Evolutionary conservation across 2,888 invertebrate species (phyloP), one percentile per base, ranked within the genome.

Genomic region (Pachymerium ferrugineum): DNA sequence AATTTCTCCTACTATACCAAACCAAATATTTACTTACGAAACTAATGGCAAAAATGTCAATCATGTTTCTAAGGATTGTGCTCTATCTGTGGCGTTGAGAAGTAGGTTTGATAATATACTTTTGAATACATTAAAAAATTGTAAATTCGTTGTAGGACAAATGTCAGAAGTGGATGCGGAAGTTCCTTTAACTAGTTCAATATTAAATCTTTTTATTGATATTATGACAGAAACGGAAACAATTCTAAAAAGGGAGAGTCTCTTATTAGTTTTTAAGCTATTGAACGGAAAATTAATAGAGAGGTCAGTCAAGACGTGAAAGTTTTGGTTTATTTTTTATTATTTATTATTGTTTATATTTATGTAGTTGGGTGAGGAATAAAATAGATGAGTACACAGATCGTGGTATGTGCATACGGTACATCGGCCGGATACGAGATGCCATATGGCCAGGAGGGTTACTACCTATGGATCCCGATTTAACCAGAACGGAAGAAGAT

Each of bases 401-500:
- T 0, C 42, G 70, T 35, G 62, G 47, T 6, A 47, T 69, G 69
- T 73, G 68, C 42, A 72, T 72, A 25, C 71, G 68, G 8, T 74
- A 75, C 35, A 19, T 76, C 5, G 35, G 69, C 22, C 33, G 38
- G 4, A 67, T 75, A 38, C 73, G 74, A 6, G 73, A 74, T 38
- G 30, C 73, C 5, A 29, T 76, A 29, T 76, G 76, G 76, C 74
- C 76, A 1, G 70, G 70, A 6, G 74, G 75, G 12, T n/a, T 70
- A 30, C 70, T 74, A 19, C 72, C 72, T 29, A 72, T 72, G 72
- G 72, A 72, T 1, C 72, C 72, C n/a, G 72, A 72, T 6, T n/a
- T 14, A 4, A 3, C 1, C 5, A 29, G 30, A 72, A 54, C 47
- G 0, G 31, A 29, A 16, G 54, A 42, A 33, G 72, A 72, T 47